Conservation (phyloP, 2,888 invertebrate species). For the Salticus scenicus region DNA sequence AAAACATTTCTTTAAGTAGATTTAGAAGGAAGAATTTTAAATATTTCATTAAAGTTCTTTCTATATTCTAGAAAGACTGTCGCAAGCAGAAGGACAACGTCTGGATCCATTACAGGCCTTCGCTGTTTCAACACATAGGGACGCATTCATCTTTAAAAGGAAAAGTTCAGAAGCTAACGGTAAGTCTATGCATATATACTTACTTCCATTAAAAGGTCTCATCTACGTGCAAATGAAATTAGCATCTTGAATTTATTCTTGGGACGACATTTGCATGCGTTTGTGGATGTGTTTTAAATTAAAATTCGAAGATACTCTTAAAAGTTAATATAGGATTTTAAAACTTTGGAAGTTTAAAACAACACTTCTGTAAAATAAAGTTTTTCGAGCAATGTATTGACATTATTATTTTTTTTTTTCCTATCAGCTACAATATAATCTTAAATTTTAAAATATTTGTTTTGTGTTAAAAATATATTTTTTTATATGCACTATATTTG, state of each 20-base stretch:
- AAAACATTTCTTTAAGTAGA: too few species aligned
- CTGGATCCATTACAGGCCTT: slow-evolving; percentile 90
- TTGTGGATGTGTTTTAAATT: not conserved
- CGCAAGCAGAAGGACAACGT: slow-evolving; percentile 84
- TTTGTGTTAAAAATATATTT: too few species aligned
- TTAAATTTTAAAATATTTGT: too few species aligned
- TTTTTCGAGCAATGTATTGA: too few species aligned
- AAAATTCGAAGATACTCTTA: too few species aligned
- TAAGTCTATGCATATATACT: not conserved
- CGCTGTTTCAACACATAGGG: slow-evolving; percentile 96
- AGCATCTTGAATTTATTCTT: not conserved
- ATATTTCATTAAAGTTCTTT: not conserved
- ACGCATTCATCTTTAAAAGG: slow-evolving; percentile 95
- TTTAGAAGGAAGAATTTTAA: too few species aligned
- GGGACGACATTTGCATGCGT: not conserved
- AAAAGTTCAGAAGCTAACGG: slow-evolving; percentile 96
- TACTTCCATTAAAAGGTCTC: not conserved
- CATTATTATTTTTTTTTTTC: too few species aligned
- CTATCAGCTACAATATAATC: too few species aligned
- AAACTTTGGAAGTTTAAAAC: too few species aligned
- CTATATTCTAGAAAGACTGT: slow-evolving; percentile 84
- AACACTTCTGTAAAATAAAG: too few species aligned
- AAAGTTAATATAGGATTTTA: too few species aligned
- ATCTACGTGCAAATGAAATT: not conserved
- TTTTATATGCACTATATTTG: too few species aligned